Evolutionary conservation across 2,797 vertebrate species (phyloP).

Genomic region (Salarias fasciatus): DNA sequence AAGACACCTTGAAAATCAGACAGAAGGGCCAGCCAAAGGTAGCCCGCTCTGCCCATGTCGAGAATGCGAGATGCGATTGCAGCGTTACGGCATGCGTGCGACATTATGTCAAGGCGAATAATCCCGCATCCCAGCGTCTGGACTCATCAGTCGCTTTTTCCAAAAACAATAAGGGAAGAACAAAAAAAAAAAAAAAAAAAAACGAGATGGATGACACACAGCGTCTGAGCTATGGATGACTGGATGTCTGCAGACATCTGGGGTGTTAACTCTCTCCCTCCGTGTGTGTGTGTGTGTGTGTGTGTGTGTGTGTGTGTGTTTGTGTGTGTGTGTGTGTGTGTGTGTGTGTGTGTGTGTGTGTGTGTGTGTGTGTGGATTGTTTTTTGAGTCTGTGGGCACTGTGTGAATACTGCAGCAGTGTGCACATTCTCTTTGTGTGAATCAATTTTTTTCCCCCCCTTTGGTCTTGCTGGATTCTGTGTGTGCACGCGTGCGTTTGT

Average conservation of each 20-base stretch:
- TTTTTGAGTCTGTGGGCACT: constrained; percentile 46
- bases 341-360: not conserved
- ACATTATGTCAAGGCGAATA: constrained; percentile 59
- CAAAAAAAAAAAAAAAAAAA: constrained; percentile 34
- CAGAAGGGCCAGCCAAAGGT: constrained; percentile 24
- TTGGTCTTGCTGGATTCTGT: constrained; percentile 36
- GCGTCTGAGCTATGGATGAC: constrained; percentile 60
- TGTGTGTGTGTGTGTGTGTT: not conserved
- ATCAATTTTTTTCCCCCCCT: constrained; percentile 23
- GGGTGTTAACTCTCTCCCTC: constrained; percentile 36
- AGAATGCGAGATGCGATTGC: constrained; percentile 19
- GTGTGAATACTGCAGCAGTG: constrained; percentile 33
- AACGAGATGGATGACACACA: constrained; percentile 63
- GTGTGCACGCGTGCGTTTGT: constrained; percentile 32
- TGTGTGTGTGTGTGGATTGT: constrained; percentile 2
- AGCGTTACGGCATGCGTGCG: constrained; percentile 22
- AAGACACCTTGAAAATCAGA: not conserved
- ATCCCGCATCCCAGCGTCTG: constrained; percentile 50
- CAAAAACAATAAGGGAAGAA: constrained; percentile 59
- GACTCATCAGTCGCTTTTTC: constrained; percentile 53
- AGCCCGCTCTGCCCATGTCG: constrained; percentile 13
- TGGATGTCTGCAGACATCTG: constrained; percentile 65
- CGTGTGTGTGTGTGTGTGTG: not conserved
- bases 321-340: not conserved
- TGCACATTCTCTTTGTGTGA: constrained; percentile 44